These are phyloP conservation scores for Geodia barretti DNA, from an alignment of 37 sponge, comb jelly and placozoan species.

Conservation along the genomic window DNA sequence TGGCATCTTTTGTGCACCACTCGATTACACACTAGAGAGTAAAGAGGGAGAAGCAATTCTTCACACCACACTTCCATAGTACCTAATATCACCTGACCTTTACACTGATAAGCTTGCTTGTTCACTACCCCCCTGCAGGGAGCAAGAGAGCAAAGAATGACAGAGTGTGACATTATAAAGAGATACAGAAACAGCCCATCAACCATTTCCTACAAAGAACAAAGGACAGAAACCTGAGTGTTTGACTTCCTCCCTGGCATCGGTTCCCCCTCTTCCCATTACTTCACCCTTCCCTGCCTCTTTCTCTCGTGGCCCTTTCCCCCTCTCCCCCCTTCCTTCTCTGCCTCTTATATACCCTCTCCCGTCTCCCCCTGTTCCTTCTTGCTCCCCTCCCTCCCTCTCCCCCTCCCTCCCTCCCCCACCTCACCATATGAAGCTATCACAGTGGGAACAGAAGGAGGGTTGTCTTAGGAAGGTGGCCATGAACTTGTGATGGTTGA, in stretches of 20 bases:
- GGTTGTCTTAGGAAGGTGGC: slow-evolving; percentile 89
- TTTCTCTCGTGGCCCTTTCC: background rate
- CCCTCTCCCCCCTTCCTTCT: slow-evolving; percentile 5
- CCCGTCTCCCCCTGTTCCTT: no score
- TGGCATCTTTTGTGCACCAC: slow-evolving; percentile 99
- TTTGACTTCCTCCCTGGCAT: no score
- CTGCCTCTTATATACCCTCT: no score
- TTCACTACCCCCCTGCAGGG: slow-evolving; percentile 88
- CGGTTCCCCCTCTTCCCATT: no score
- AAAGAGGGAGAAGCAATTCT: background rate
- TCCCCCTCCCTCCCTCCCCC: slow-evolving; percentile 7
- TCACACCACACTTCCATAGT: background rate
- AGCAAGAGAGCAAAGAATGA: background rate
- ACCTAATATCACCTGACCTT: slow-evolving; percentile 61
- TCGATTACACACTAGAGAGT: slow-evolving; percentile 73
- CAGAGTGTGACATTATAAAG: background rate
- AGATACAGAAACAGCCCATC: background rate
- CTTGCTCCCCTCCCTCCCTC: no score
- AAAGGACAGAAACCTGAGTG: background rate
- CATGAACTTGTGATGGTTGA: slow-evolving; percentile 98
- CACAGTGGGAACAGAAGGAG: slow-evolving; percentile 97
- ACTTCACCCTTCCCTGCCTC: no score
- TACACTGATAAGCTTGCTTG: slow-evolving; percentile 98
- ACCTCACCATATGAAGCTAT: slow-evolving; percentile 95
- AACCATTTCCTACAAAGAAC: background rate